phyloP scores from a whole-genome alignment of 2,113 vertebrate species.

The Stigmatopora argus region DNA sequence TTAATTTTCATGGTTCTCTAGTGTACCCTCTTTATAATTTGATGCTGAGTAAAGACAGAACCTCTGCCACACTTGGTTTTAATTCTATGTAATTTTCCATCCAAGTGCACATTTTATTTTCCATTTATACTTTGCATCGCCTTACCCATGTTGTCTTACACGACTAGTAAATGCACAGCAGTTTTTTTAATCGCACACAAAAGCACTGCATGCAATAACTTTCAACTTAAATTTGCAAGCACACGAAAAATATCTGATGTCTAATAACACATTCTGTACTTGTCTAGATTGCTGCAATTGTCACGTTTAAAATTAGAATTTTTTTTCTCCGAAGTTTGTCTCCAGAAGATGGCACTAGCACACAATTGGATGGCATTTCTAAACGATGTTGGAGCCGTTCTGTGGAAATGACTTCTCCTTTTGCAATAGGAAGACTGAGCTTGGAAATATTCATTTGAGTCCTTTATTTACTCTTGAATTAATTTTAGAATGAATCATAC shows the following conservation, averaged over 20 bases:
- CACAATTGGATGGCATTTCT: background rate
- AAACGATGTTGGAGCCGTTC: no score
- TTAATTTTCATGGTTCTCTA: background rate
- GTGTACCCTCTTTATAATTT: background rate
- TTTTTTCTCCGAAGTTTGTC: background rate
- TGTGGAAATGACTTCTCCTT: background rate
- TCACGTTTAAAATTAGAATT: background rate
- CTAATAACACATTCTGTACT: background rate
- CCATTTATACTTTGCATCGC: background rate
- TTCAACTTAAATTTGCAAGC: background rate
- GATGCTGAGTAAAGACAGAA: background rate
- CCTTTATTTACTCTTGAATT: no score
- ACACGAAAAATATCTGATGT: background rate
- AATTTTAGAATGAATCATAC: no score
- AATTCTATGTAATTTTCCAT: background rate
- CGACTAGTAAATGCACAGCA: no score
- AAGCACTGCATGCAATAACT: background rate
- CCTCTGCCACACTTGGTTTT: no score
- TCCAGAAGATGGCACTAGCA: constrained; percentile 45
- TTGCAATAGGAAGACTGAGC: no score
- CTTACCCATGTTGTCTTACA: background rate
- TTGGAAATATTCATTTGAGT: no score
- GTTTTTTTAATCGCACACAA: background rate
- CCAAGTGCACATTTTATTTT: background rate
- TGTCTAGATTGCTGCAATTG: background rate